Evolutionary conservation across 2,888 invertebrate genomes (phyloP).

Genomic region (Lepidochrysops patricia): DNA sequence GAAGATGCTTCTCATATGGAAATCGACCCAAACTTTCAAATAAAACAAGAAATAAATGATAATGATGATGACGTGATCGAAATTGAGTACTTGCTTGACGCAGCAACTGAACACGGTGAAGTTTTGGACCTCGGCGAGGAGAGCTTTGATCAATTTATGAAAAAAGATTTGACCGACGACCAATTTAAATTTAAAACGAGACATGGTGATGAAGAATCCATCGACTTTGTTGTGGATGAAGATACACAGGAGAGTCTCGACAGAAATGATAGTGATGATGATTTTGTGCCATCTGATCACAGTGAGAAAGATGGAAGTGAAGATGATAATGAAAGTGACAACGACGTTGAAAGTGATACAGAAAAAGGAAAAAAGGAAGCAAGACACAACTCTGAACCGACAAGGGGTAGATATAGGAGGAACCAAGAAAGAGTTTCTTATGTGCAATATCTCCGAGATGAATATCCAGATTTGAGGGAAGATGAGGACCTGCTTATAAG

Average conservation of each 20-base stretch:
- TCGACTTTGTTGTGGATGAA: background rate
- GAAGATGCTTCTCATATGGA: background rate
- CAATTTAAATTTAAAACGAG: conserved; percentile 7
- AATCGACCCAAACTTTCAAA: conserved; percentile 13
- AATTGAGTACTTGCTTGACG: conserved; percentile 33
- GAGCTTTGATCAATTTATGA: conserved; percentile 16
- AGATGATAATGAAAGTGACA: background rate
- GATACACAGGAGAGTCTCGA: background rate
- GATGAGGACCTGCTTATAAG: conserved; percentile 37
- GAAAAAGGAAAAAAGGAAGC: background rate
- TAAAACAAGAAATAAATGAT: conserved; percentile 31
- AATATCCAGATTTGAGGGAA: conserved; percentile 38
- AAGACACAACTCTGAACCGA: background rate
- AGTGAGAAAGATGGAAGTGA: background rate
- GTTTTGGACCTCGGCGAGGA: conserved; percentile 28
- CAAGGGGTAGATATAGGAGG: background rate
- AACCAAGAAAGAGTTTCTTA: background rate
- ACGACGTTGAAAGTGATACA: background rate
- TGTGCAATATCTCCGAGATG: conserved; percentile 10
- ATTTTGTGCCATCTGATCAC: conserved; percentile 12
- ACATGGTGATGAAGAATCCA: conserved; percentile 14
- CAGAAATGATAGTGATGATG: conserved; percentile 11
- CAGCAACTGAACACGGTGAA: conserved; percentile 35
- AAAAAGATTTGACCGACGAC: conserved; percentile 17
- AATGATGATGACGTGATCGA: conserved; percentile 23